Conservation (phyloP, 2,113 vertebrate genomes). For the Percopsis transmontana region DNA sequence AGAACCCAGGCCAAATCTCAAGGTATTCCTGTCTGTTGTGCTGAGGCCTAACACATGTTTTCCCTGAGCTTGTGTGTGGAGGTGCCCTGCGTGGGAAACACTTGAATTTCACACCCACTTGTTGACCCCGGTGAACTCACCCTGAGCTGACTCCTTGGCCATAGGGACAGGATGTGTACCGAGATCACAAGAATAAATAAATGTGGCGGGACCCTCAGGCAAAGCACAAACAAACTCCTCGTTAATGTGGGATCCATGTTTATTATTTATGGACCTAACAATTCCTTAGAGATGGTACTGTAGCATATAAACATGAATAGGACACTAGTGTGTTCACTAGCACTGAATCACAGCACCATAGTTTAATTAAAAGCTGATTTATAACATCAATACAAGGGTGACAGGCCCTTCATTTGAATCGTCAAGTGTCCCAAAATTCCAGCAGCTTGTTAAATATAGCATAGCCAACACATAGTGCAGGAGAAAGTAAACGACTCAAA, state of each 20-base stretch:
- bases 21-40: slow-evolving; percentile 31
- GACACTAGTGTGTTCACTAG: too few relatives aligned
- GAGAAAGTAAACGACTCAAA: too few relatives aligned
- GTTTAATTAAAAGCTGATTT: neutral
- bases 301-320: neutral
- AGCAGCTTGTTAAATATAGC: too few relatives aligned
- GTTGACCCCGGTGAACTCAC: slow-evolving; percentile 66
- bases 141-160: slow-evolving; percentile 44
- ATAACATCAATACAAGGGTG: too few relatives aligned
- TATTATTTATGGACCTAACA: slow-evolving; percentile 21
- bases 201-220: slow-evolving; percentile 33
- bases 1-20: slow-evolving; percentile 13
- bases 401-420: too few relatives aligned
- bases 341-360: neutral
- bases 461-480: too few relatives aligned
- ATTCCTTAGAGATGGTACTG: too few relatives aligned
- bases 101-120: slow-evolving; percentile 68
- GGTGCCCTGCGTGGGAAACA: slow-evolving; percentile 64
- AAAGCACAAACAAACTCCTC: slow-evolving; percentile 52
- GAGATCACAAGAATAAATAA: slow-evolving; percentile 43
- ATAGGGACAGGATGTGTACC: slow-evolving; percentile 55
- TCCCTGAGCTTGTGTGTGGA: slow-evolving; percentile 49
- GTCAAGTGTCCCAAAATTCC: too few relatives aligned
- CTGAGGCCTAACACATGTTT: slow-evolving; percentile 49
- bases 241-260: slow-evolving; percentile 36